Percentiles rank a stretch among this genome's conserved stretches.
These are phyloP conservation scores for Thymelicus sylvestris DNA, from an alignment of 2,888 invertebrate species.

Conservation along the genomic window DNA sequence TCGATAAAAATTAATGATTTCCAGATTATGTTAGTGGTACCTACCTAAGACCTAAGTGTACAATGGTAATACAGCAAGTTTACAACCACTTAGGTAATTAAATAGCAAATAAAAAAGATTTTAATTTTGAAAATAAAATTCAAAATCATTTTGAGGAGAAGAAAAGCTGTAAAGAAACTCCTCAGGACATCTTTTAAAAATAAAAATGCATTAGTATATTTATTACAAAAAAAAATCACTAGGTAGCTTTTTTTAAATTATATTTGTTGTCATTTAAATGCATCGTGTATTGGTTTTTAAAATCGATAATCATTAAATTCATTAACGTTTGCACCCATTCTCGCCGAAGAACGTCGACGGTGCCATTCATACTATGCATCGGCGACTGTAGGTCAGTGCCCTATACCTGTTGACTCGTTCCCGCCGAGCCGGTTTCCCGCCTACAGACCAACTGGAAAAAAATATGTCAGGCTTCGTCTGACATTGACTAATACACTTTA, in stretches of 20 bases:
- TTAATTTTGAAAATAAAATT: background rate
- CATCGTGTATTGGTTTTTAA: conserved; percentile 38
- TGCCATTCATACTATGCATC: conserved; percentile 72
- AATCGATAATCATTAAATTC: conserved; percentile 56
- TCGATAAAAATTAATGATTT: too few relatives aligned
- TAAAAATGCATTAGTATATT: too few relatives aligned
- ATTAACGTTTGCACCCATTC: conserved; percentile 50
- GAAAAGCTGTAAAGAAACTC: too few relatives aligned
- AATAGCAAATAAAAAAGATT: background rate
- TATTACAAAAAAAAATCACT: too few relatives aligned
- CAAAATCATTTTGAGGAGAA: too few relatives aligned
- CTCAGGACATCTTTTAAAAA: too few relatives aligned
- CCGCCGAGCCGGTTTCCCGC: conserved; percentile 73
- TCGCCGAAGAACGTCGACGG: conserved; percentile 56
- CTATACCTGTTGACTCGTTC: conserved; percentile 76
- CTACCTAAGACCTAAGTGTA: too few relatives aligned
- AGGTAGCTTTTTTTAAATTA: too few relatives aligned
- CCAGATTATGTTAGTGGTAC: too few relatives aligned
- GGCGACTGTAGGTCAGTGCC: conserved; percentile 79
- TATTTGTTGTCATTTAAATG: conserved; percentile 28
- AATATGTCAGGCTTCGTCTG: conserved; percentile 60
- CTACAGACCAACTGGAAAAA: conserved; percentile 50
- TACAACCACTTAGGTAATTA: background rate
- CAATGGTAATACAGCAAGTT: too few relatives aligned
- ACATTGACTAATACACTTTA: conserved; percentile 45